These are phyloP conservation scores for Sardina pilchardus DNA, from an alignment of 2,113 vertebrate species.

Conservation along the genomic window DNA sequence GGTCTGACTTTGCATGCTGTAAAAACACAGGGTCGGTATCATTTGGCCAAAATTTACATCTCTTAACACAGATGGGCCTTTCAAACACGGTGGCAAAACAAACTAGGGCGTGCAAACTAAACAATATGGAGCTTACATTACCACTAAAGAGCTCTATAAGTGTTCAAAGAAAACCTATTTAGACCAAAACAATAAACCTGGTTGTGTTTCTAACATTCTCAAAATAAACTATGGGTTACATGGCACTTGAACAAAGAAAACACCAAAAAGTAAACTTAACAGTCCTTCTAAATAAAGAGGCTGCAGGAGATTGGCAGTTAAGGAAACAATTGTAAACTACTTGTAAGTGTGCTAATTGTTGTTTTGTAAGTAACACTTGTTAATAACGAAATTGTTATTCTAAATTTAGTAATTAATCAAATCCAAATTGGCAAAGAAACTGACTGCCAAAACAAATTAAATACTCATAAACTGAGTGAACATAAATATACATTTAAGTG, in stretches of 20 bases:
- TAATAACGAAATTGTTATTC: neutral
- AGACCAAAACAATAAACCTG: slow-evolving; percentile 26
- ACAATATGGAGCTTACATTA: slow-evolving; percentile 59
- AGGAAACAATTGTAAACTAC: neutral
- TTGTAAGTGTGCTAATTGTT: neutral
- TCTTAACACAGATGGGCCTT: slow-evolving; percentile 71
- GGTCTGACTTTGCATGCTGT: slow-evolving; percentile 67
- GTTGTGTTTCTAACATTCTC: slow-evolving; percentile 20
- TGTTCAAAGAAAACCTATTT: slow-evolving; percentile 30
- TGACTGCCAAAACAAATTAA: neutral
- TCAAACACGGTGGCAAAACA: slow-evolving; percentile 65
- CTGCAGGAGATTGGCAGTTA: neutral
- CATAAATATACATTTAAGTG: too few relatives aligned
- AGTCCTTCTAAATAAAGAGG: neutral
- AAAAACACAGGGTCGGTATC: slow-evolving; percentile 62
- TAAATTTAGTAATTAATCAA: neutral
- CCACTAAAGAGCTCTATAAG: slow-evolving; percentile 74
- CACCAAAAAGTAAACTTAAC: neutral
- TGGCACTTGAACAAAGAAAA: neutral
- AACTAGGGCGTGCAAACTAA: slow-evolving; percentile 64
- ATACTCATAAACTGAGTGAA: too few relatives aligned
- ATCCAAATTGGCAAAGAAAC: neutral
- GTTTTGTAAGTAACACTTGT: neutral
- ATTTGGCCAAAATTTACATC: slow-evolving; percentile 72
- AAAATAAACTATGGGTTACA: slow-evolving; percentile 23